These are phyloP conservation scores for Eulemur albifrons DNA, from an alignment of 2,797 vertebrate species.

Conservation along the genomic window DNA sequence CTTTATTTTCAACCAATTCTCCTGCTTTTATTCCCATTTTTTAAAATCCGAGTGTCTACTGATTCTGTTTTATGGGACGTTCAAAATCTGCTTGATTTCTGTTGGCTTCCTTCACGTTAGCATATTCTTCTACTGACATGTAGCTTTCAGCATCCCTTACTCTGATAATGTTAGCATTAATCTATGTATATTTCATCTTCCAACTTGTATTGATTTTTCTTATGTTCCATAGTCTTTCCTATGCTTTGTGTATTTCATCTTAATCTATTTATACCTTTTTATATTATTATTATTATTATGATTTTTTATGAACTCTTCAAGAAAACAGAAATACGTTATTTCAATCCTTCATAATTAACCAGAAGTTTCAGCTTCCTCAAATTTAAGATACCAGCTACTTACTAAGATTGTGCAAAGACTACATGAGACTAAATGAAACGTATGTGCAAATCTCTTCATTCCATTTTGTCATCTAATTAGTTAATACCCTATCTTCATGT, in stretches of 20 bases:
- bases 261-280: background rate
- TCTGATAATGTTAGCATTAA: background rate
- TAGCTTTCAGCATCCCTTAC: background rate
- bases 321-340: constrained; percentile 5
- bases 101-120: background rate
- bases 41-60: background rate
- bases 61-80: background rate
- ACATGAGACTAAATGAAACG: background rate
- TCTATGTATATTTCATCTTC: background rate
- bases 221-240: background rate
- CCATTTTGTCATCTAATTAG: background rate
- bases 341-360: background rate
- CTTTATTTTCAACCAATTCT: background rate
- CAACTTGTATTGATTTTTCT: background rate
- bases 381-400: background rate
- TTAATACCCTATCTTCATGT: background rate
- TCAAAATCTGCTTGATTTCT: background rate
- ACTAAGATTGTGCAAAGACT: background rate
- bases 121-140: background rate
- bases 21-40: background rate
- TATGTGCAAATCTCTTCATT: background rate
- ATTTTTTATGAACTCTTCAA: background rate
- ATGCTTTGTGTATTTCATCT: background rate
- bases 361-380: background rate
- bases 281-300: background rate